Conservation (phyloP, 35 echinoderm and acorn worm species). For the Amphiura filiformis region DNA sequence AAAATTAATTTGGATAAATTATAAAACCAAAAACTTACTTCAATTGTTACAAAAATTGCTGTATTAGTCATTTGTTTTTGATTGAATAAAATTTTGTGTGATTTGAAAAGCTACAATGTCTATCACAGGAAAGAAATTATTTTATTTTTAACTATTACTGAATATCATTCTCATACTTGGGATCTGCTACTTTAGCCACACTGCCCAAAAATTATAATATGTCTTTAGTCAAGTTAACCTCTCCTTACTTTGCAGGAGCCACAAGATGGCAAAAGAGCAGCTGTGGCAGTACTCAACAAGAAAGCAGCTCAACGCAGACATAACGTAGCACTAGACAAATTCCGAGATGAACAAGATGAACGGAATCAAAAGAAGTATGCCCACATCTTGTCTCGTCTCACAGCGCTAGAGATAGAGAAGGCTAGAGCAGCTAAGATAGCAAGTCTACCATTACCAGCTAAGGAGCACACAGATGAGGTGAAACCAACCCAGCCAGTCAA, state of each 20-base stretch:
- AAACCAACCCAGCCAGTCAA: slow-evolving; percentile 49
- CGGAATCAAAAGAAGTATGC: slow-evolving; percentile 68
- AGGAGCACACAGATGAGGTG: slow-evolving; percentile 36
- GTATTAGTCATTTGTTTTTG: too few species aligned
- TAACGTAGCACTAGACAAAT: slow-evolving; percentile 49
- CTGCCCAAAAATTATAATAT: too few species aligned
- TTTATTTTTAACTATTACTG: too few species aligned
- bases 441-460: slow-evolving; percentile 48
- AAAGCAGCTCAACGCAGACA: slow-evolving; percentile 55
- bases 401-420: slow-evolving; percentile 69
- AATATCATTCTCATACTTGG: too few species aligned
- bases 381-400: slow-evolving; percentile 52
- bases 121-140: too few species aligned
- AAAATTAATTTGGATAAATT: too few species aligned
- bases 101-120: too few species aligned
- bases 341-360: slow-evolving; percentile 38
- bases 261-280: slow-evolving; percentile 50
- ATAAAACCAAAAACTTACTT: too few species aligned
- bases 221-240: too few species aligned
- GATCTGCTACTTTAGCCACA: too few species aligned
- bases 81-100: too few species aligned
- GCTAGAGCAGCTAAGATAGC: slow-evolving; percentile 77
- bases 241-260: slow-evolving; percentile 26
- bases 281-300: slow-evolving; percentile 34
- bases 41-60: too few species aligned